Percentiles rank a stretch among this genome's conserved stretches.
phyloP scores from a whole-genome alignment of 2,113 vertebrate genomes.

The Vulpes ferrilata region DNA sequence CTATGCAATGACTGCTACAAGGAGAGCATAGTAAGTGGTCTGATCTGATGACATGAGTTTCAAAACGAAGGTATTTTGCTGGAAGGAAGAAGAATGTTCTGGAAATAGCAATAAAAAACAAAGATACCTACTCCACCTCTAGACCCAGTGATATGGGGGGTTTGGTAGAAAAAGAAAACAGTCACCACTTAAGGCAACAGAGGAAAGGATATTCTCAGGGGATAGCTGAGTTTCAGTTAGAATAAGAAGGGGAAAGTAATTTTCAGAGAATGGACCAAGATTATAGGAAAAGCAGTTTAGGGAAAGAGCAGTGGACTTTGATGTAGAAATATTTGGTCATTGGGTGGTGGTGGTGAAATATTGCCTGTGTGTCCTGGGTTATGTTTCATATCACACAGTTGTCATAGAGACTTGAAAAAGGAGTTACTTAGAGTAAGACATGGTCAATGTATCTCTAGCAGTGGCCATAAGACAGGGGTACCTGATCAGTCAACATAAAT shows the following conservation, averaged over 20 bases:
- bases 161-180: not conserved
- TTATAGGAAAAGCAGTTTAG: not conserved
- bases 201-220: not conserved
- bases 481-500: not conserved
- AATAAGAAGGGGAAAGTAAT: not conserved
- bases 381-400: not conserved
- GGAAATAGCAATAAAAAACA: slow-evolving; percentile 18
- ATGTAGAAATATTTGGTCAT: slow-evolving; percentile 7
- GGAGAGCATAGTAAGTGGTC: not conserved
- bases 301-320: not conserved
- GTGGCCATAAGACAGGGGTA: not conserved
- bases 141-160: not conserved
- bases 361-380: not conserved
- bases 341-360: not conserved
- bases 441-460: not conserved
- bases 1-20: not conserved
- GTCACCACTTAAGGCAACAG: not conserved
- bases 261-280: not conserved
- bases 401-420: slow-evolving; percentile 34
- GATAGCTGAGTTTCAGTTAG: slow-evolving; percentile 5
- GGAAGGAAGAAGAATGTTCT: not conserved
- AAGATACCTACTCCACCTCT: not conserved
- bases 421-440: not conserved
- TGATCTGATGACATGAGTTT: not conserved
- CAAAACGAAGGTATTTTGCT: not conserved